These are phyloP conservation scores for Drosophila neocordata DNA, from an alignment of 1,140 invertebrate genomes.

Conservation along the genomic window DNA sequence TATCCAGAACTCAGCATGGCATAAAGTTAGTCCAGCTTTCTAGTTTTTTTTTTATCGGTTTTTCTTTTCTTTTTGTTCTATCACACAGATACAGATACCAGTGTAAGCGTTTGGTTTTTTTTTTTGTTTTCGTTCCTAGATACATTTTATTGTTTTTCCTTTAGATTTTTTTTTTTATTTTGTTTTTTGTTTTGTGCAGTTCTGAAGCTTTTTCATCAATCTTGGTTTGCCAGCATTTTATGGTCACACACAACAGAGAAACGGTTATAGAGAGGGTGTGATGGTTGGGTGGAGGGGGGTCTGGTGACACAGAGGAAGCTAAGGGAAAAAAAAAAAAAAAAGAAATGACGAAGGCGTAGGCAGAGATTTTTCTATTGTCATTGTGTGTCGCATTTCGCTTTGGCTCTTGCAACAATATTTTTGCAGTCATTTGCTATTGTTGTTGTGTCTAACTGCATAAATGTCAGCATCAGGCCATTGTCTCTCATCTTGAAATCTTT, in stretches of 20 bases:
- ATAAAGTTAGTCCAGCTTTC: no score
- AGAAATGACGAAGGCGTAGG: conserved; percentile 15
- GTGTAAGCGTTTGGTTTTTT: conserved; percentile 17
- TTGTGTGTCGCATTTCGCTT: conserved; percentile 46
- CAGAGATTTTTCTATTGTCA: conserved; percentile 49
- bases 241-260: conserved; percentile 25
- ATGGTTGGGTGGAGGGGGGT: not conserved
- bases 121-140: conserved; percentile 16
- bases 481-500: conserved; percentile 36
- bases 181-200: conserved; percentile 26
- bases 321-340: not conserved
- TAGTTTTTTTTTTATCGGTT: conserved; percentile 21
- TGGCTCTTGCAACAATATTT: conserved; percentile 39
- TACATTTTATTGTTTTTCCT: conserved; percentile 6
- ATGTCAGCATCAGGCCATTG: conserved; percentile 74
- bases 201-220: conserved; percentile 71
- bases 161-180: conserved; percentile 3
- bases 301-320: not conserved
- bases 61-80: conserved; percentile 26
- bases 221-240: conserved; percentile 66
- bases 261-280: not conserved
- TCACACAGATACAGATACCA: conserved; percentile 56
- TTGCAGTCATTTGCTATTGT: conserved; percentile 48
- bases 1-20: no score
- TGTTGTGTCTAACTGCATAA: conserved; percentile 72